Evolutionary conservation across 2,888 invertebrate species (phyloP).

Genomic region (Rugalucina vietnamica): DNA sequence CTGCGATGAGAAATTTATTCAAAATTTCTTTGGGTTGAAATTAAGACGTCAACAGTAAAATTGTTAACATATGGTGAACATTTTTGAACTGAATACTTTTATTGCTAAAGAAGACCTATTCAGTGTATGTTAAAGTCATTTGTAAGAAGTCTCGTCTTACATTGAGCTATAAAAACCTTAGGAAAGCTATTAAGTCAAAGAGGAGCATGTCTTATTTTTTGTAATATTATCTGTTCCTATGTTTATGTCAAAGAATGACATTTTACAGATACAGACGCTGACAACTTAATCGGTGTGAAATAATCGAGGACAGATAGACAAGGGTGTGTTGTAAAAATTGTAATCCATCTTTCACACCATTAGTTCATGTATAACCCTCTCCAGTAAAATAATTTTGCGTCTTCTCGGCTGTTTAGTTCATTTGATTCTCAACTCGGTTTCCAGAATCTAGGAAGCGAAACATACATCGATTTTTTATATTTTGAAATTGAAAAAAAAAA

Average conservation of each 20-base stretch:
- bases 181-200: slow-evolving; percentile 1
- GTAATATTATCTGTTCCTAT: neutral
- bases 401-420: no score
- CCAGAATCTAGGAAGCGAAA: no score
- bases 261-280: neutral
- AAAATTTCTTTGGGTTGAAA: slow-evolving; percentile 9
- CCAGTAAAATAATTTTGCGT: no score
- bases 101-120: neutral
- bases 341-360: no score
- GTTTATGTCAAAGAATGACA: neutral
- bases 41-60: slow-evolving; percentile 22
- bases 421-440: no score
- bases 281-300: neutral
- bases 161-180: neutral
- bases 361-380: no score
- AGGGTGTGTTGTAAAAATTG: no score
- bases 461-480: no score
- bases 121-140: slow-evolving; percentile 11
- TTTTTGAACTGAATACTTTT: neutral
- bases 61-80: neutral
- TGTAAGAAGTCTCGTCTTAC: slow-evolving; percentile 1
- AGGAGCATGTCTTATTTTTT: neutral
- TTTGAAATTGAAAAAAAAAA: no score
- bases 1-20: slow-evolving; percentile 34
- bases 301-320: no score